These are phyloP conservation scores for Nemotelus pantherinus DNA, from an alignment of 2,888 invertebrate species.

Conservation along the genomic window DNA sequence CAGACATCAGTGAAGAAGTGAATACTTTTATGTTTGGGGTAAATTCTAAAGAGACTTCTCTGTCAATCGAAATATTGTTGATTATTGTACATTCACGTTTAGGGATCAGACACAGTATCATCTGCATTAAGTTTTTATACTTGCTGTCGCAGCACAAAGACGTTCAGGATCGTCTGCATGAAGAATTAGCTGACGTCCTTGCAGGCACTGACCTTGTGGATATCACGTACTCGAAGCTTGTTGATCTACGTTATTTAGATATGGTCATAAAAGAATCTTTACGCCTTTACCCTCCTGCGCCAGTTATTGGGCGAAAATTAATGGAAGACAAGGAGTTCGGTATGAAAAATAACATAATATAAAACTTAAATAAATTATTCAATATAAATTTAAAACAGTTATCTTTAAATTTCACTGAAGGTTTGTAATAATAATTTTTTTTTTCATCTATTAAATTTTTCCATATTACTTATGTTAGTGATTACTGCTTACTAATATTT, in stretches of 20 bases:
- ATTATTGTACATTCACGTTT: neutral
- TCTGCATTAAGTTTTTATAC: constrained; percentile 39
- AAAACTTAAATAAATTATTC: neutral
- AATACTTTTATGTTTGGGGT: constrained; percentile 39
- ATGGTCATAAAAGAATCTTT: constrained; percentile 61
- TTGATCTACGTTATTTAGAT: constrained; percentile 60
- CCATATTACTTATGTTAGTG: neutral
- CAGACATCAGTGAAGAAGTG: constrained; percentile 42
- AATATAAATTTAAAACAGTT: neutral
- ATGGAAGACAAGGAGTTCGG: constrained; percentile 13
- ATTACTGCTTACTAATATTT: neutral
- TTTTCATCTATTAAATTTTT: neutral
- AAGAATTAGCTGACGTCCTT: constrained; percentile 57
- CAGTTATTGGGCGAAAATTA: constrained; percentile 48
- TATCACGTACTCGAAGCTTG: constrained; percentile 57
- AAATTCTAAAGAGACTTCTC: neutral
- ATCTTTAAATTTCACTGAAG: neutral
- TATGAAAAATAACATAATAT: neutral
- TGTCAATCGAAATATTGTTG: neutral
- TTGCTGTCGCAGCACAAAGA: constrained; percentile 48
- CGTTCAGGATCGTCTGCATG: constrained; percentile 58
- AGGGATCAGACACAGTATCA: constrained; percentile 42
- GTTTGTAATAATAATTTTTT: too few species aligned
- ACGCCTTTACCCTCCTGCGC: constrained; percentile 60
- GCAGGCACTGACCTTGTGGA: constrained; percentile 54